Evolutionary conservation across 2,113 vertebrate genomes (phyloP), one percentile per base, ranked within the genome.

Genomic region (Psittacula cyanocephala): DNA sequence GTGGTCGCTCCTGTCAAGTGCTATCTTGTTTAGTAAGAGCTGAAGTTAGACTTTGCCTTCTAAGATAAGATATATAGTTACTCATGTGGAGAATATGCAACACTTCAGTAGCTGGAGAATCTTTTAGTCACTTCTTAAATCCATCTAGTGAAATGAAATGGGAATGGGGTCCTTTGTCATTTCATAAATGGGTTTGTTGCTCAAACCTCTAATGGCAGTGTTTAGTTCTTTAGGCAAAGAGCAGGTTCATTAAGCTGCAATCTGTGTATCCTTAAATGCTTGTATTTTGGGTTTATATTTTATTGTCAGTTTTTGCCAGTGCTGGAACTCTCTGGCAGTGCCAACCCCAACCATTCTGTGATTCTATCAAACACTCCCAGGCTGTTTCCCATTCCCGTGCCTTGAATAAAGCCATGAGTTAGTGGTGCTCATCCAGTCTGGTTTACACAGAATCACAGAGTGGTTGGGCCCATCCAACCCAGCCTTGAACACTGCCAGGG

Each of bases 311-410:
- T 35, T 74, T 69, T 49, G 29, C 12, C 16, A 27, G 29, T 20
- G n/a, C 47, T 62, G 62, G 29, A 46, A 22, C 37, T 60, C 10
- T 59, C 28, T 24, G 49, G 44, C 25, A 13, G 25, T 53, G 57
- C 13, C 57, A 59, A 59, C 9, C 57, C 33, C 57, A 59, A 16
- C 57, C 57, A 15, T 59, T 59, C 57, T 59, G 4, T 31, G 52
- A 7, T 18, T 53, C 52, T 20, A 18, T 14, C 22, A 23, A 17
- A 11, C 1, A 1, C 3, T 63, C 11, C 25, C 11, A 0, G 35
- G 41, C 22, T 2, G 13, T 49, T 62, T 46, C 19, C 18, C 55
- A 43, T 33, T 22, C n/a, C 47, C 0, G 1, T 62, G 53, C 29
- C 35, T 6, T 11, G n/a, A 22, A 19, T 31, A 7, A 16, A 43